phyloP scores from a whole-genome alignment of 92 coral and sea anemone genomes.

The Phenganax subtilis region DNA sequence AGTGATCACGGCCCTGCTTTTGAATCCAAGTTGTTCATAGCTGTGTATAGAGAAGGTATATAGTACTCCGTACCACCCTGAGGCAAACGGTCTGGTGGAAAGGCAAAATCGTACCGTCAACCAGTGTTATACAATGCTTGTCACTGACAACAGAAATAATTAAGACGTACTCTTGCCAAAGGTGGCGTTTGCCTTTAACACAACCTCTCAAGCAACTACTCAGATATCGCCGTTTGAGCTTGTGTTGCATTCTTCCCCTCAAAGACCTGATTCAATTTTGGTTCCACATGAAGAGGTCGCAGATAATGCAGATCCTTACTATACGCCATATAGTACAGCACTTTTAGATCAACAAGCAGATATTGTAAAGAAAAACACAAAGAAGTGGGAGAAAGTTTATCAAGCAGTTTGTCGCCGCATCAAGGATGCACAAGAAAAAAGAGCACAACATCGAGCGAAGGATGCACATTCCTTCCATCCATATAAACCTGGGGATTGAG shows the following conservation, averaged over 20 bases:
- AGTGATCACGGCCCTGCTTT: constrained; percentile 2
- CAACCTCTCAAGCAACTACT: constrained; percentile 18
- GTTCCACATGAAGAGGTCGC: background rate
- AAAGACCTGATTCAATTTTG: background rate
- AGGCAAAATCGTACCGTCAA: background rate
- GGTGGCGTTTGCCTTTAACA: constrained; percentile 18
- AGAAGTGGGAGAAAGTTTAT: constrained; percentile 17
- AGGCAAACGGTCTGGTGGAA: too few species aligned
- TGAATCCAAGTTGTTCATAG: background rate
- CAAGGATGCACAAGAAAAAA: constrained; percentile 18
- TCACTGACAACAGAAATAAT: background rate
- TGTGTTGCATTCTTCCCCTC: constrained; percentile 7
- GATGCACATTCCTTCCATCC: background rate
- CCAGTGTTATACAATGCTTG: background rate
- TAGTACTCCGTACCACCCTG: background rate
- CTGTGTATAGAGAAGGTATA: constrained; percentile 5
- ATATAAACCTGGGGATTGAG: constrained; percentile 13
- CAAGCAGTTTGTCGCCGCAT: constrained; percentile 24
- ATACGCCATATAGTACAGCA: background rate
- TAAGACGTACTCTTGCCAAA: constrained; percentile 2
- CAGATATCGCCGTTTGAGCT: constrained; percentile 21
- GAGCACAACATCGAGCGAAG: constrained; percentile 12
- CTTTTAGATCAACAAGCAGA: constrained; percentile 12
- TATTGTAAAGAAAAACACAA: background rate
- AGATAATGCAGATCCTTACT: constrained; percentile 7